phyloP scores from a whole-genome alignment of 2,797 vertebrate species.

The Mormyrops boulengeri region DNA sequence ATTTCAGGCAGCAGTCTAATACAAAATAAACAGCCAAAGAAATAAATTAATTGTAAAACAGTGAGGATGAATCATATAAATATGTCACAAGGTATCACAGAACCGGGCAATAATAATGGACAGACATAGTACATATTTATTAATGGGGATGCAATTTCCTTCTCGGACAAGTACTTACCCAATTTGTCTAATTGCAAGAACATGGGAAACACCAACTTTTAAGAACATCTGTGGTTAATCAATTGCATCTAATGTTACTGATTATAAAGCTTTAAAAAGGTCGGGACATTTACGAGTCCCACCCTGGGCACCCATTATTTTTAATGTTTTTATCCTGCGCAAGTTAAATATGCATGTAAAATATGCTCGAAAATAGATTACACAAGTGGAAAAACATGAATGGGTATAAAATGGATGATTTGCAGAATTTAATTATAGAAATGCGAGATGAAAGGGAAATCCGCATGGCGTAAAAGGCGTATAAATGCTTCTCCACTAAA shows the following conservation, averaged over 20 bases:
- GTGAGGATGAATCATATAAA: background rate
- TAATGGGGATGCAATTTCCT: background rate
- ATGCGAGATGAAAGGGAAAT: background rate
- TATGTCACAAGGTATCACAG: background rate
- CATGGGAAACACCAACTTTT: background rate
- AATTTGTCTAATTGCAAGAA: background rate
- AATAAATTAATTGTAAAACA: background rate
- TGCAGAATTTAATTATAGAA: background rate
- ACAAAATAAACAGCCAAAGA: background rate
- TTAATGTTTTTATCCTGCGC: background rate
- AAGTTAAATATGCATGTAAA: constrained; percentile 1
- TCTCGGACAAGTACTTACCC: background rate
- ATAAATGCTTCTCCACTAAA: background rate
- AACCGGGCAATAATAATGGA: background rate
- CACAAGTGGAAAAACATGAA: background rate
- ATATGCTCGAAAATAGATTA: background rate
- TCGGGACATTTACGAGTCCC: background rate
- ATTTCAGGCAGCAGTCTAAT: background rate
- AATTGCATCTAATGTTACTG: background rate
- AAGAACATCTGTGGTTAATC: background rate
- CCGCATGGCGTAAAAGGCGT: background rate
- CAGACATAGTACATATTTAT: background rate
- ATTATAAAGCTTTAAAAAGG: background rate
- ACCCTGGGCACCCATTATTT: background rate
- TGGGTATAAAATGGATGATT: background rate